Conservation (phyloP, 1,140 invertebrate genomes). For the Ruditapes philippinarum region DNA sequence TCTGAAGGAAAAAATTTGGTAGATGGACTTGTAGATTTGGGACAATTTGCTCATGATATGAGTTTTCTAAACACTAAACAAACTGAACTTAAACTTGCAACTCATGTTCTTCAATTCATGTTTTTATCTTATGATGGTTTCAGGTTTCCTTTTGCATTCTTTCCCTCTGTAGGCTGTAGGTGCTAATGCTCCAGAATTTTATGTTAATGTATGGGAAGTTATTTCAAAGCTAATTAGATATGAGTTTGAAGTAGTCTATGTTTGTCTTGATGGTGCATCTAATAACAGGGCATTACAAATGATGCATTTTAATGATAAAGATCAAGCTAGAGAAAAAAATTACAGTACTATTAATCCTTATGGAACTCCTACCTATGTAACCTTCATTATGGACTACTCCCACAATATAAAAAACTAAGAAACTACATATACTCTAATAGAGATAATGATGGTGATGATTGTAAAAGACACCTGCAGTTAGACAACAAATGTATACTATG, state of each 20-base stretch:
- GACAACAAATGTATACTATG: constrained; percentile 47
- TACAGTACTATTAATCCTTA: background rate
- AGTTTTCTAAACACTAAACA: constrained; percentile 49
- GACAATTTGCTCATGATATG: constrained; percentile 14
- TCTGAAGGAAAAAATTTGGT: constrained; percentile 20
- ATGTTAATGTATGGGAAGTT: constrained; percentile 58
- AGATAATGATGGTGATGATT: background rate
- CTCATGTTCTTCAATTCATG: constrained; percentile 64
- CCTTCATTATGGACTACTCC: constrained; percentile 48
- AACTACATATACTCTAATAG: constrained; percentile 60
- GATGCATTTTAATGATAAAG: constrained; percentile 51
- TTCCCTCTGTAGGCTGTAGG: constrained; percentile 50
- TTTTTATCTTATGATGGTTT: constrained; percentile 59
- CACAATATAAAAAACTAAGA: constrained; percentile 64
- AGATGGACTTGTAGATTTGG: constrained; percentile 6
- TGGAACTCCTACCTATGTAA: background rate
- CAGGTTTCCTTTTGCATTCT: constrained; percentile 59
- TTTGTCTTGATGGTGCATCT: constrained; percentile 58
- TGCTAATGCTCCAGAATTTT: constrained; percentile 50
- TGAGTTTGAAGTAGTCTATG: constrained; percentile 52
- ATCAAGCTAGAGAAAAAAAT: background rate
- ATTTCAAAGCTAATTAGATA: constrained; percentile 41
- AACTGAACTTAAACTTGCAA: constrained; percentile 42
- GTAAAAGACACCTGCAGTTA: constrained; percentile 29
- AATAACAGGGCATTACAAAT: constrained; percentile 61